Base-by-base conservation (phyloP, 2,888 invertebrate species). In the Dyspetes luteomarginatus region DNA sequence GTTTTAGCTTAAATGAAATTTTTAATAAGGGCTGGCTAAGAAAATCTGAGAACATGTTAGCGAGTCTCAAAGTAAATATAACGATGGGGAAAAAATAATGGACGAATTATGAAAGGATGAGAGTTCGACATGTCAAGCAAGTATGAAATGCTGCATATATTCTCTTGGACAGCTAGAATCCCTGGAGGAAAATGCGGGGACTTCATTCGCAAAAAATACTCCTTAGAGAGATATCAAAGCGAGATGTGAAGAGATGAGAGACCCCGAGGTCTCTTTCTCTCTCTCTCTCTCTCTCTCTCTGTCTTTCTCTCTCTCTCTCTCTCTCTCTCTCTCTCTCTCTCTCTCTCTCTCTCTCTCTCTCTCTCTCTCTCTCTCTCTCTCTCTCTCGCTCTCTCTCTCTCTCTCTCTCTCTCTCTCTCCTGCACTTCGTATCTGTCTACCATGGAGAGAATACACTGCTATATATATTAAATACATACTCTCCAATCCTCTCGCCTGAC, bases 171-270 rank as follows among this genome's bases (percentile, higher is more conserved):
- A 58, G 64, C 65, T 60, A 72, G 58, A 73, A 45, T 71, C 67
- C 67, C 71, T 68, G 68, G 60, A 62, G 78, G 67, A 68, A 56
- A 64, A 65, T 55, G 52, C 43, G 60, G 26, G 65, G 43, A 72
- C 78, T 67, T 72, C n/a, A 30, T 43, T 67, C 41, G 72, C 60
- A 28, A 50, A 67, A 78, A 65, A 78, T 41, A 72, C 24, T 17
- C n/a, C 22, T 30, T 60, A 73, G 75, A 71, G 74, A 79, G 56
- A 75, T 79, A 72, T 77, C 56, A 72, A 67, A 78, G 60, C 55
- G 50, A 55, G 62, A 48, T 36, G 55, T 64, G 78, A 72, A 45
- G 74, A 74, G 72, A 78, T 45, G 60, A 65, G 71, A 48, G 65
- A 69, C 62, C 69, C 64, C 22, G 62, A 17, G 68, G 72, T 56